phyloP scores from a whole-genome alignment of 2,888 invertebrate species.

The Belgica antarctica region DNA sequence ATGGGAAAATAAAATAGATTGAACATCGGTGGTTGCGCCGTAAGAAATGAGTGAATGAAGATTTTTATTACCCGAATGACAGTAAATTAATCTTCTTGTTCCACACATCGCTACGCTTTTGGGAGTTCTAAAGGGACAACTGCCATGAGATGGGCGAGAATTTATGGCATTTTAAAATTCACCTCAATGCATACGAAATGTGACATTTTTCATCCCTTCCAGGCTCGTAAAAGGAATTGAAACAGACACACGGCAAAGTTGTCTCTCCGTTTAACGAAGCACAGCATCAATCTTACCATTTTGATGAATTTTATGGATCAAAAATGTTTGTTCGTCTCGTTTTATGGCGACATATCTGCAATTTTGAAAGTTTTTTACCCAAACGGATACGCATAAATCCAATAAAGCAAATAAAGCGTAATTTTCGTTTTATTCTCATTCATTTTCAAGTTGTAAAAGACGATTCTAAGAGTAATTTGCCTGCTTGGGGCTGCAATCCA shows the following conservation, averaged over 20 bases:
- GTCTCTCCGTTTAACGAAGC: neutral
- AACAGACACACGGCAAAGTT: too few relatives aligned
- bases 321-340: neutral
- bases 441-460: neutral
- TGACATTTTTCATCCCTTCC: neutral
- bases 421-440: conserved; percentile 12
- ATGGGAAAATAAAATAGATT: conserved; percentile 32
- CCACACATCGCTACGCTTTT: too few relatives aligned
- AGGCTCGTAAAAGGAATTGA: neutral
- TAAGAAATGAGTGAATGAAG: conserved; percentile 15
- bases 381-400: conserved; percentile 22
- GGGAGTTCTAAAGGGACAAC: too few relatives aligned
- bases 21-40: neutral
- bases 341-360: conserved; percentile 16
- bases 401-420: conserved; percentile 32
- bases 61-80: conserved; percentile 35
- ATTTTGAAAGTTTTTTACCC: conserved; percentile 24
- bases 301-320: conserved; percentile 21
- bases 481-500: too few relatives aligned
- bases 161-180: neutral
- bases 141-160: neutral
- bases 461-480: neutral
- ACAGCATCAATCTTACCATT: neutral
- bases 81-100: conserved; percentile 36
- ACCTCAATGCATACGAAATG: neutral